Base-by-base conservation (phyloP, 1,140 invertebrate species). In the Acyrthosiphon pisum region DNA sequence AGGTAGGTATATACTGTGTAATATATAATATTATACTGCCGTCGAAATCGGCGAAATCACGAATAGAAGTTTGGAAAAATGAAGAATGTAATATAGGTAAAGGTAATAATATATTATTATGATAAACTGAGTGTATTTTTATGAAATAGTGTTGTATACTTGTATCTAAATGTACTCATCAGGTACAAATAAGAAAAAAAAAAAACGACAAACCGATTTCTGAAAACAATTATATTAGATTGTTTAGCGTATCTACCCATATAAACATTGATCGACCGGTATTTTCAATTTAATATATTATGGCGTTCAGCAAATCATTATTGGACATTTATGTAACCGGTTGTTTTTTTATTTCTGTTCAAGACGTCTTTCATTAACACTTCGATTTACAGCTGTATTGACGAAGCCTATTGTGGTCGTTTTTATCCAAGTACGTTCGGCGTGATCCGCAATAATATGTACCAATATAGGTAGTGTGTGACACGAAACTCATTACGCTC, bases 281-380 rank as follows among this genome's bases (percentile, higher is more conserved):
- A 56, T 89, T 56, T 46, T 88, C 30, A 46, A 89, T 89, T 89
- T 41, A 88, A 88, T 50, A 88, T 48, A 89, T 41, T 56, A 41
- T 30, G 50, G 23, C 50, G 35, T 89, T 41, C 11, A 41, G 35
- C 30, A 56, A 56, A 56, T 89, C 37, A 37, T 89, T 89, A 89
- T 89, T 14, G 35, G 35, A 89, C 22, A 56, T 41, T 56, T 89
- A 56, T 41, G 35, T 26, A 56, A 89, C 88, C 88, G 50, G 88
- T 89, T 56, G 88, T 20, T 41, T 56, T 53, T n/a, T 41, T 44
- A 46, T 8, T 26, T n/a, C n/a, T n/a, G 60, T 56, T 26, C 23
- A 14, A 53, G 22, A 89, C 23, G n/a, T 26, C 9, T 6, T 53
- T 37, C 35, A 41, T 89, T 56, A 88, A 89, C 35, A 41, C 88